Base-by-base conservation (phyloP, 1,140 invertebrate species). In the Psix sp. region DNA sequence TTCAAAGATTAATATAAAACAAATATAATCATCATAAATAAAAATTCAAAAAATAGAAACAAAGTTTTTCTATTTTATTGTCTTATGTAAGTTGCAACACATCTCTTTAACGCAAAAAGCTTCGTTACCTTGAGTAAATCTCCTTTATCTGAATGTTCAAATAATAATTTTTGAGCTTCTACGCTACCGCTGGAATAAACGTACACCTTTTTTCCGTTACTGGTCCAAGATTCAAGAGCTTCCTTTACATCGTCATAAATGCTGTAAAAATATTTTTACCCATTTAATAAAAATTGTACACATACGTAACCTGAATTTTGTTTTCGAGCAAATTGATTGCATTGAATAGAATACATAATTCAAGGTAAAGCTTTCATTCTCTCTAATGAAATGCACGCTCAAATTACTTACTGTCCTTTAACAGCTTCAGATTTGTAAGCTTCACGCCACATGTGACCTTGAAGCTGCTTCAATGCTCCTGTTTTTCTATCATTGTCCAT, bases 151-250 rank as follows among this genome's bases (percentile, higher is more conserved):
- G 95, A 92, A 83, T 97, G 86, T 0, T 88, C 88, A 83, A 98
- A 97, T 2, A 98, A 88, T 6, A 97, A 88, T 82, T 96, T 95
- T 85, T 99, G 97, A 24, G 96, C 94, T 79, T 94, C 91, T 0
- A 96, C 91, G 74, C 94, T 97, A 36, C 96, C 97, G 45, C 96
- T 97, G 0, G 96, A 98, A 80, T 96, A 99, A 40, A 98, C 91
- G 77, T 93, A 96, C 24, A 98, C 86, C 71, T 91, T 90, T 51
- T 92, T 91, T 5, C 90, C 91, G 39, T 67, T 43, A 10, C 88
- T 89, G 10, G 89, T 88, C 92, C 96, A 95, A 54, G 89, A 83
- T 78, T 93, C 88, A 29, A 98, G 87, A 9, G 92, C 91, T 49
- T 88, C 87, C 1, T 89, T 86, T 0, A 97, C 95, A 87, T 98